Conservation (phyloP, 2,888 invertebrate species). For the Odontocolon sp. region DNA sequence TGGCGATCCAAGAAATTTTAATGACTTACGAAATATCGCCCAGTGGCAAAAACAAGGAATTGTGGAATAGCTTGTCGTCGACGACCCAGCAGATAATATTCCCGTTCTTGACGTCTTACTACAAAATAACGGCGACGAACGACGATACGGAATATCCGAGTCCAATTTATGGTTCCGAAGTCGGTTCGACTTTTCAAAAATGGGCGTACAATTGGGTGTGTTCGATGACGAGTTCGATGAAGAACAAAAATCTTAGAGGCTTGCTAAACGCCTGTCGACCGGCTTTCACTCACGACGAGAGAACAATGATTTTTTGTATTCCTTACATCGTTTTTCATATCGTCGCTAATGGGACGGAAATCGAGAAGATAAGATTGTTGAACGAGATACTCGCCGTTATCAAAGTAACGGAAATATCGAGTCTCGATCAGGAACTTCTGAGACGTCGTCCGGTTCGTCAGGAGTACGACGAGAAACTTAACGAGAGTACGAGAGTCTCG, state of each 20-base stretch:
- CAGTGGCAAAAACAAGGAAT: slow-evolving; percentile 83
- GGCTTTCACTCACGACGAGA: slow-evolving; percentile 88
- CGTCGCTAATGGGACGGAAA: slow-evolving; percentile 79
- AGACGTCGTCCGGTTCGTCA: slow-evolving; percentile 71
- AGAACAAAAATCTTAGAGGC: slow-evolving; percentile 83
- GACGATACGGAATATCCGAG: slow-evolving; percentile 72
- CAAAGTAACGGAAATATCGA: slow-evolving; percentile 70
- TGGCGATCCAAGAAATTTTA: slow-evolving; percentile 89
- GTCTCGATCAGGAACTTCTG: slow-evolving; percentile 71
- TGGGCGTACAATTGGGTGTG: slow-evolving; percentile 92
- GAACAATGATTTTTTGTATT: slow-evolving; percentile 87
- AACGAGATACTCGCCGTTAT: slow-evolving; percentile 84
- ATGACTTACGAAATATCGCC: slow-evolving; percentile 88
- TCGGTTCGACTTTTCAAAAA: slow-evolving; percentile 86
- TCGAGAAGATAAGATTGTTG: slow-evolving; percentile 81
- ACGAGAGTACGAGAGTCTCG: slow-evolving; percentile 71
- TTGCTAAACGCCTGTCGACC: slow-evolving; percentile 88
- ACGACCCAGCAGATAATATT: slow-evolving; percentile 89
- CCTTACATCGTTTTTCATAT: slow-evolving; percentile 86
- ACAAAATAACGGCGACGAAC: slow-evolving; percentile 70
- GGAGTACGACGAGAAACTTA: slow-evolving; percentile 64
- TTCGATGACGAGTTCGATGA: slow-evolving; percentile 85
- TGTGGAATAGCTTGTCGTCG: slow-evolving; percentile 88
- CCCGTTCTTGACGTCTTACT: slow-evolving; percentile 87
- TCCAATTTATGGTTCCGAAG: slow-evolving; percentile 82